Evolutionary conservation across 2,888 invertebrate genomes (phyloP).

Genomic region (Notodonta dromedarius): DNA sequence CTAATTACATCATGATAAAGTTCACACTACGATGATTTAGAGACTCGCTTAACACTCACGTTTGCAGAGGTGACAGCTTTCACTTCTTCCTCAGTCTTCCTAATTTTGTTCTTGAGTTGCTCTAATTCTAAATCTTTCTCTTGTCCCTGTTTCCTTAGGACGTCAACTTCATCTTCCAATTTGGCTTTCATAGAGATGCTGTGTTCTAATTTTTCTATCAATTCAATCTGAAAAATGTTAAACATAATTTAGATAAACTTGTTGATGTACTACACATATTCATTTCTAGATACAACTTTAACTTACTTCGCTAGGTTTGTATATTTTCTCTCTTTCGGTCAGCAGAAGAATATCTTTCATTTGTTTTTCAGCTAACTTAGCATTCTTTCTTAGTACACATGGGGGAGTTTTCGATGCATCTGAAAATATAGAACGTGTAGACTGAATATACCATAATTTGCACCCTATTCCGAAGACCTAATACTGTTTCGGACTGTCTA

Average conservation of each 20-base stretch:
- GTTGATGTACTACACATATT: too few relatives aligned
- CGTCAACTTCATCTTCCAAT: slow-evolving; percentile 61
- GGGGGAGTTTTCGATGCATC: slow-evolving; percentile 74
- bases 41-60: slow-evolving; percentile 31
- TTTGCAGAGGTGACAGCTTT: slow-evolving; percentile 42
- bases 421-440: slow-evolving; percentile 30
- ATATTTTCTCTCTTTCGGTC: slow-evolving; percentile 85
- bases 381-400: slow-evolving; percentile 71
- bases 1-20: too few relatives aligned
- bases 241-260: too few relatives aligned
- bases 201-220: slow-evolving; percentile 72
- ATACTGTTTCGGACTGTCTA: neutral
- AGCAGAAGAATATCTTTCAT: slow-evolving; percentile 82
- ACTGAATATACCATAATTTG: too few relatives aligned
- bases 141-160: slow-evolving; percentile 45
- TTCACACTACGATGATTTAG: too few relatives aligned
- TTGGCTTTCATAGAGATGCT: slow-evolving; percentile 51
- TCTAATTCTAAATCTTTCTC: slow-evolving; percentile 63
- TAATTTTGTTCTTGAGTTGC: slow-evolving; percentile 52
- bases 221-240: slow-evolving; percentile 60
- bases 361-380: slow-evolving; percentile 77
- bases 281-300: neutral
- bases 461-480: neutral
- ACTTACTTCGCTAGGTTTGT: slow-evolving; percentile 70
- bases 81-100: slow-evolving; percentile 48